Percentiles rank a stretch among this genome's conserved stretches.
Evolutionary conservation across 1,140 invertebrate species (phyloP).

Genomic region (Mycetomoellerius zeteki): DNA sequence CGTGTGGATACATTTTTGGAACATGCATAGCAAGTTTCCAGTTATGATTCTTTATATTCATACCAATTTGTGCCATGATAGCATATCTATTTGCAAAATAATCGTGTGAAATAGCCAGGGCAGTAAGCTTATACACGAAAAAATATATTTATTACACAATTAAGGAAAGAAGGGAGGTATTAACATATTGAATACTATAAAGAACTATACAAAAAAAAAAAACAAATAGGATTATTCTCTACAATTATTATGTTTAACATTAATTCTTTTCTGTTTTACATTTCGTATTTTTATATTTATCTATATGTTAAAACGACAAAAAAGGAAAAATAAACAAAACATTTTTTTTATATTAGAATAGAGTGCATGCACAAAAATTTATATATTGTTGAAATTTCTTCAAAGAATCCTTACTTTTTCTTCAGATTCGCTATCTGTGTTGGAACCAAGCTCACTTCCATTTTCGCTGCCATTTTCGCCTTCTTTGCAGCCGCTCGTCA

Average conservation of each 20-base stretch:
- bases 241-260: constrained; percentile 9
- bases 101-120: constrained; percentile 28
- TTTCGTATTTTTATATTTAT: not conserved
- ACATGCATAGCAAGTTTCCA: constrained; percentile 51
- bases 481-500: constrained; percentile 88
- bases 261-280: constrained; percentile 7
- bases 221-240: not conserved
- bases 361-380: constrained; percentile 68
- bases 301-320: constrained; percentile 17
- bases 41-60: not conserved
- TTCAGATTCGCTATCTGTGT: constrained; percentile 95
- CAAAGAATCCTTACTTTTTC: constrained; percentile 92
- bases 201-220: not conserved
- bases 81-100: constrained; percentile 50
- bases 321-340: constrained; percentile 31
- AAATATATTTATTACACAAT: constrained; percentile 10
- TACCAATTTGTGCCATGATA: constrained; percentile 48
- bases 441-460: constrained; percentile 91
- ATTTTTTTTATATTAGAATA: constrained; percentile 37
- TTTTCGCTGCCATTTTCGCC: constrained; percentile 92
- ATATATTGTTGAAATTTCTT: constrained; percentile 43
- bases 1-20: constrained; percentile 77
- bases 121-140: constrained; percentile 35
- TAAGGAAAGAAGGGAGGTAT: not conserved
- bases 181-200: not conserved